Base-by-base conservation (phyloP, 2,888 invertebrate genomes). In the Cynaeus angustus region DNA sequence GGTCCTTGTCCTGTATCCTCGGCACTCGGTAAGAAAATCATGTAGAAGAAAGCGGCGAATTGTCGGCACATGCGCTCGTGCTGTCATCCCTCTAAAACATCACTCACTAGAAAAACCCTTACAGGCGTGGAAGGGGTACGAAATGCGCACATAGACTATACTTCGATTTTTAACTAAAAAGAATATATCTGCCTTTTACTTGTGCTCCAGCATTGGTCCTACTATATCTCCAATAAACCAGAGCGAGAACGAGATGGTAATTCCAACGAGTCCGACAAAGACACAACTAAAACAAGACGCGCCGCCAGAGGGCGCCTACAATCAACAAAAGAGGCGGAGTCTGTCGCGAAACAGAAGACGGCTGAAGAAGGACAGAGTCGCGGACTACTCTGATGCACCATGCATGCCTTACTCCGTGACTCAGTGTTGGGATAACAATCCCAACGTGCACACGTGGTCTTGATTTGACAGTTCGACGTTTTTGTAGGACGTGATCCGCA, bases 291-390 rank as follows among this genome's bases (percentile, higher is more conserved):
- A 43, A 10, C 14, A 52, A 43, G 48, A 10, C 74, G 78, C 70
- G 87, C 77, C 81, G 79, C 69, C 78, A 84, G 85, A 79, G 81
- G 83, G 82, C 83, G 84, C 81, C 84, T 79, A 77, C 77, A 79
- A 80, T 81, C 85, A 84, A 84, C 89, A 88, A 86, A 86, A 86
- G 86, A 87, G 89, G 89, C 89, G 89, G 89, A 87, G 89, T 88
- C 86, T 86, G 86, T 85, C 86, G 86, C 87, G 86, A 84, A 87
- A 86, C 86, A 78, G 78, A 78, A 80, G 79, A 77, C 79, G 77
- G 75, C 69, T 65, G 53, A 70, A 76, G 76, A 77, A 78, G 79
- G 79, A 80, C 71, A 75, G 80, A 77, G 75, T 74, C 70, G 72
- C 77, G 75, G 78, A 75, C 79, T 76, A 87, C 87, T 88, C 86